phyloP scores from a whole-genome alignment of 2,888 invertebrate genomes.

The Epistrophella euchroma region DNA sequence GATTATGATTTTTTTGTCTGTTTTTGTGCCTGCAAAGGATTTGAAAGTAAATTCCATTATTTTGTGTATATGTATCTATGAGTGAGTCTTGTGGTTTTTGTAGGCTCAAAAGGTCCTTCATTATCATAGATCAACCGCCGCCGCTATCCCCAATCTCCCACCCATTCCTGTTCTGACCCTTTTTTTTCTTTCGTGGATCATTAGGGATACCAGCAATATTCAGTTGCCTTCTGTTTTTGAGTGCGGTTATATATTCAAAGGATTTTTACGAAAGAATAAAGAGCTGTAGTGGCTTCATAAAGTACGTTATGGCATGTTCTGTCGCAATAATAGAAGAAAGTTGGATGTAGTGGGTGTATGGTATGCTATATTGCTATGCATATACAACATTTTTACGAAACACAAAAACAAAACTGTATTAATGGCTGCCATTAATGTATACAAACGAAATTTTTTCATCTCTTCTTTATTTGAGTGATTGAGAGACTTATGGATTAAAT shows the following conservation, averaged over 20 bases:
- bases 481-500: constrained; percentile 49
- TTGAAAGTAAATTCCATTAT: constrained; percentile 73
- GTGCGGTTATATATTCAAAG: constrained; percentile 75
- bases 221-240: constrained; percentile 71
- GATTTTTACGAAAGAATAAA: constrained; percentile 50
- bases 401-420: constrained; percentile 52
- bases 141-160: not conserved
- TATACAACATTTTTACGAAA: not conserved
- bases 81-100: constrained; percentile 45
- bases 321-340: constrained; percentile 45
- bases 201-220: constrained; percentile 47
- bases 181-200: constrained; percentile 61
- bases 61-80: constrained; percentile 31
- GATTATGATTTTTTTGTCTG: constrained; percentile 31
- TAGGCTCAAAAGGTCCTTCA: constrained; percentile 40
- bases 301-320: constrained; percentile 71
- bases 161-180: constrained; percentile 17
- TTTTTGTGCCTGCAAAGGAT: constrained; percentile 44
- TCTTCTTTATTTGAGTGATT: constrained; percentile 23
- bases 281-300: constrained; percentile 62
- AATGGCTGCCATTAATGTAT: constrained; percentile 58
- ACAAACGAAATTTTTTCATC: constrained; percentile 10
- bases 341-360: constrained; percentile 1
- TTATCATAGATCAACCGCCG: constrained; percentile 38
- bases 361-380: not conserved